phyloP scores from a whole-genome alignment of 2,888 invertebrate species.

The Catotricha subobsoleta region DNA sequence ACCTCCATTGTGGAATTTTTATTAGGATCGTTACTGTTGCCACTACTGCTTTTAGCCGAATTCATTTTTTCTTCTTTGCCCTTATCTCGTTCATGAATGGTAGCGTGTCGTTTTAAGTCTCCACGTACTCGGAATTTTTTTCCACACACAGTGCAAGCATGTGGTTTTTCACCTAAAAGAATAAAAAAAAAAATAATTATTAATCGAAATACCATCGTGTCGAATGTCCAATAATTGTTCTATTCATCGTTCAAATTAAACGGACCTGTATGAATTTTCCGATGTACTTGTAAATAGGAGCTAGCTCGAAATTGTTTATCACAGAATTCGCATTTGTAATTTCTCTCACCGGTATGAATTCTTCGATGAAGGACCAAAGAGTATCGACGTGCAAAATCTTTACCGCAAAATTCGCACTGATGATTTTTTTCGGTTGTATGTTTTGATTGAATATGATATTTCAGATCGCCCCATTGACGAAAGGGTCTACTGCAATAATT shows the following conservation, averaged over 20 bases:
- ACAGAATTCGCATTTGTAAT: slow-evolving; percentile 74
- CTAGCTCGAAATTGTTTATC: slow-evolving; percentile 70
- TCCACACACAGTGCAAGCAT: slow-evolving; percentile 54
- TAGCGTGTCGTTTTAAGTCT: slow-evolving; percentile 64
- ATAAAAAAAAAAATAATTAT: slow-evolving; percentile 5
- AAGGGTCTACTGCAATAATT: slow-evolving; percentile 57
- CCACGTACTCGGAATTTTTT: slow-evolving; percentile 69
- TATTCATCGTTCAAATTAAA: too few relatives aligned
- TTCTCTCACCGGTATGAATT: slow-evolving; percentile 76
- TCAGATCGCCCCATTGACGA: slow-evolving; percentile 75
- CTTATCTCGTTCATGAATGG: slow-evolving; percentile 39
- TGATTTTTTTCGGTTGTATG: slow-evolving; percentile 67
- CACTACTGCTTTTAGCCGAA: too few relatives aligned
- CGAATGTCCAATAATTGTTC: too few relatives aligned
- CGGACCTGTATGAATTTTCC: slow-evolving; percentile 74
- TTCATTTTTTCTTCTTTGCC: background rate
- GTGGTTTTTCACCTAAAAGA: slow-evolving; percentile 51
- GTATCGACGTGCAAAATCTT: slow-evolving; percentile 65
- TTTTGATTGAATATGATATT: slow-evolving; percentile 67
- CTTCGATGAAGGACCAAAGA: slow-evolving; percentile 52
- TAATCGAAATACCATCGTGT: background rate
- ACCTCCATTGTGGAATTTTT: too few relatives aligned
- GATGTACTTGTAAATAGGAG: slow-evolving; percentile 66
- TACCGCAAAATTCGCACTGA: slow-evolving; percentile 77
- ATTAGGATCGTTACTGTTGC: too few relatives aligned